Percentiles rank a stretch among this genome's conserved stretches.
Evolutionary conservation across 2,888 invertebrate species (phyloP).

Genomic region (Listrodromus nycthemerus): DNA sequence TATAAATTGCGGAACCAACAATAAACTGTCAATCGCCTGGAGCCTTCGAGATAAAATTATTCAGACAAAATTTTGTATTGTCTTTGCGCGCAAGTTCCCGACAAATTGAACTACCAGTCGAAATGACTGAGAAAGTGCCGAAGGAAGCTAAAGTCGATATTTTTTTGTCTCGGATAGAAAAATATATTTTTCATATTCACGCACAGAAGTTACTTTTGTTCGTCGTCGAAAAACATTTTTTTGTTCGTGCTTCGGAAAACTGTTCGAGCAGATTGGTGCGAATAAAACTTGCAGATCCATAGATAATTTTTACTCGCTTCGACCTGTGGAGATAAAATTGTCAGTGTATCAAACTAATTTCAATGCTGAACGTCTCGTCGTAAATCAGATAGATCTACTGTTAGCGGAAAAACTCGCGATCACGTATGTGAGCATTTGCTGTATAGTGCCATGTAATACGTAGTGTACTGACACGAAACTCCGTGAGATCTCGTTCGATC

Average conservation of each 20-base stretch:
- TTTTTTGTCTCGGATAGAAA: slow-evolving; percentile 65
- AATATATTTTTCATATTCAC: not conserved
- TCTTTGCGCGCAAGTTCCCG: no score
- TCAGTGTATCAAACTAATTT: not conserved
- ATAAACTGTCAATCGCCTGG: no score
- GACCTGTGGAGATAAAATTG: not conserved
- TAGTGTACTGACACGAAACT: not conserved
- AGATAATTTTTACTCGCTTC: not conserved
- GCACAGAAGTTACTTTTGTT: not conserved
- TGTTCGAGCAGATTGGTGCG: not conserved
- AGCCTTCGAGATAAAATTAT: no score
- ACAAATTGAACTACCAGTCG: no score
- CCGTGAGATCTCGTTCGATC: not conserved
- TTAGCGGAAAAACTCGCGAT: slow-evolving; percentile 6
- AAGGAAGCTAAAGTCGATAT: slow-evolving; percentile 59
- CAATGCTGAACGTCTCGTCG: not conserved
- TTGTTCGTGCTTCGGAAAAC: not conserved
- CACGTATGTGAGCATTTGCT: slow-evolving; percentile 19
- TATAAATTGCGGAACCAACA: no score
- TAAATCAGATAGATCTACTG: not conserved
- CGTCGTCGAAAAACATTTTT: not conserved
- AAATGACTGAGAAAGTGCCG: slow-evolving; percentile 47
- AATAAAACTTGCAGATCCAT: not conserved
- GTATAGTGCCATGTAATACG: slow-evolving; percentile 50
- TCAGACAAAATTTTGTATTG: no score